Evolutionary conservation across 2,888 invertebrate species (phyloP), one percentile per base, ranked within the genome.

Genomic region (Macrosoma leucophasiata): DNA sequence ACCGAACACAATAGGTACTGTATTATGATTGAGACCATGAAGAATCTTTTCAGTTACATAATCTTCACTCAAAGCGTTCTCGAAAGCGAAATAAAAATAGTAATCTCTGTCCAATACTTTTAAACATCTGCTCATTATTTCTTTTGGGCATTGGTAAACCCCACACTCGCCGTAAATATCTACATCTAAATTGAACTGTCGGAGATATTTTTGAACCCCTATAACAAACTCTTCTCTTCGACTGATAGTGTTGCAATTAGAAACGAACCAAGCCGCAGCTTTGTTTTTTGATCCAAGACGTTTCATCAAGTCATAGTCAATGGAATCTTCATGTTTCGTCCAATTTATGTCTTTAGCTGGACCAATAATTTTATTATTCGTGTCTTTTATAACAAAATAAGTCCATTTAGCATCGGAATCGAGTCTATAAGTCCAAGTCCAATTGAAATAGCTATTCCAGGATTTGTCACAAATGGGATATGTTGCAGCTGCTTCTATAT

Each of bases 1-100:
- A 1, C 91, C 90, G 69, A 87, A 89, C 3, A 90, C 90, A 3
- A 91, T 82, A 0, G 91, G 91, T 8, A 91, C 76, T 1, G 89
- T 79, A 52, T 87, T 75, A 55, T 88, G 85, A 46, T 87, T 84
- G n/a, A 86, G 59, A 18, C 85, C 69, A 38, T 69, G 48, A 7
- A 77, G 40, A 13, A 78, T 34, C 41, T 76, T 78, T 43, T 81
- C 77, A 2, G 79, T 72, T 0, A 78, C 70, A 33, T 76, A 79
- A 52, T 81, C 78, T n/a, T 69, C 73, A 29, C 64, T 64, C 0
- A 76, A 29, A 7, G 74, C 53, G 41, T 74, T 77, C 42, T 79
- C 79, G 29, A 77, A 75, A 2, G 76, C 69, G 5, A 78, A 61
- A 49, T 74, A 79, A 46, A 79, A 78, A 41, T 58, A 72, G 31